Evolutionary conservation across 1,140 invertebrate genomes (phyloP), one percentile per base, ranked within the genome.

Genomic region (Platyscapa corneri): DNA sequence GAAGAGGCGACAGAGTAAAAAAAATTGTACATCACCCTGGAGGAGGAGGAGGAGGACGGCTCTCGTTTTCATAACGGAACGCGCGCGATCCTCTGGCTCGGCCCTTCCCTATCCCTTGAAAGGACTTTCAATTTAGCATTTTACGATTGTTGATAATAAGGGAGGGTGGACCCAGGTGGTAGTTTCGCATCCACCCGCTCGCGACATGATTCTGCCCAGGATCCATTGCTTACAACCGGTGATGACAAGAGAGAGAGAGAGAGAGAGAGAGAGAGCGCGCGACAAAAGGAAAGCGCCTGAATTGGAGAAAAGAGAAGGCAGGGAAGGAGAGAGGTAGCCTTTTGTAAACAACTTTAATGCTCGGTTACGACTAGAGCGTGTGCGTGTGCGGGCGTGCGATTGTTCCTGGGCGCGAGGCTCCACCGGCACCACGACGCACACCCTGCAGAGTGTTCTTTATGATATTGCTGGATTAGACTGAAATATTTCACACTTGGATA

Each of bases 111-210:
- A 76, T 49, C 49, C 32, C 60, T 46, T 49, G 30, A 1, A 79
- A 75, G 88, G 91, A 92, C 91, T 93, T 92, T 92, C 91, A 93
- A 93, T 93, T 93, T 93, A 89, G 91, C 89, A 91, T 93, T 93
- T 93, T 93, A 93, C 92, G 92, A 93, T 92, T 93, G 92, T 93
- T 93, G 92, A 93, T 93, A 93, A 93, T 92, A 93, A 93, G 91
- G 90, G 89, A 88, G 89, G 90, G 88, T 78, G 88, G 88, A 87
- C 90, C 78, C 92, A 93, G 92, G 92, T 92, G 92, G 90, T 80
- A 87, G 88, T 90, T 78, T 78, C 76, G 53, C 34, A 32, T 53
- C 42, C 5, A 53, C 27, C 18, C 34, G 78, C 34, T 72, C 46
- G 76, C 90, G 89, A 90, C 92, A 82, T 88, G 86, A 84, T 78